Percentiles rank a stretch among this genome's conserved stretches.
Conservation (phyloP, 2,888 invertebrate species). For the Philereme transversata region DNA sequence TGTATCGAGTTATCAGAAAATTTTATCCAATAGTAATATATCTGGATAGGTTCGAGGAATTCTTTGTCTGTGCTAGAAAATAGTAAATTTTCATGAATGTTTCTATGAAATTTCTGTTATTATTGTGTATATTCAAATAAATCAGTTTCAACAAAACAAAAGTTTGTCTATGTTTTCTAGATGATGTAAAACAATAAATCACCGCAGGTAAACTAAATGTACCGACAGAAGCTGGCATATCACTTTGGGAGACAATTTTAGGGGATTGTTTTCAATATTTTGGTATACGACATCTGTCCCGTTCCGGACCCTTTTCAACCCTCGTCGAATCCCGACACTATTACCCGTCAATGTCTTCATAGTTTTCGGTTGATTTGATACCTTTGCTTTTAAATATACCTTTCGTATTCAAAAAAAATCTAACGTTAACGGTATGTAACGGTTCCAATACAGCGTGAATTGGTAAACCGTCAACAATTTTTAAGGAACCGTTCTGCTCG, state of each 20-base stretch:
- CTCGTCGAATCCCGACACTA: conserved; percentile 64
- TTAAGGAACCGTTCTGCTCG: no score
- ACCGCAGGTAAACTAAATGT: conserved; percentile 12
- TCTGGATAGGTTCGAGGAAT: no score
- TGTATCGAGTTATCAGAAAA: not conserved
- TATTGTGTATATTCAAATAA: no score
- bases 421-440: no score
- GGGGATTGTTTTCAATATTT: conserved; percentile 49
- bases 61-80: no score
- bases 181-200: conserved; percentile 15
- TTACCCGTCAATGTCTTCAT: conserved; percentile 75
- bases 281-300: conserved; percentile 69
- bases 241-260: conserved; percentile 25
- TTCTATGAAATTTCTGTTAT: no score
- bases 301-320: conserved; percentile 70
- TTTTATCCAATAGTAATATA: no score
- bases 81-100: no score
- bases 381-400: conserved; percentile 47
- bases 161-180: no score
- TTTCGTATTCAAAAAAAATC: conserved; percentile 3
- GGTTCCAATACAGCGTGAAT: no score
- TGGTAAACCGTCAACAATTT: no score
- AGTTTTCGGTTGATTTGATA: conserved; percentile 57
- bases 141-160: no score
- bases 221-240: conserved; percentile 5